Base-by-base conservation (phyloP, 2,113 vertebrate species). In the Galeopterus variegatus region DNA sequence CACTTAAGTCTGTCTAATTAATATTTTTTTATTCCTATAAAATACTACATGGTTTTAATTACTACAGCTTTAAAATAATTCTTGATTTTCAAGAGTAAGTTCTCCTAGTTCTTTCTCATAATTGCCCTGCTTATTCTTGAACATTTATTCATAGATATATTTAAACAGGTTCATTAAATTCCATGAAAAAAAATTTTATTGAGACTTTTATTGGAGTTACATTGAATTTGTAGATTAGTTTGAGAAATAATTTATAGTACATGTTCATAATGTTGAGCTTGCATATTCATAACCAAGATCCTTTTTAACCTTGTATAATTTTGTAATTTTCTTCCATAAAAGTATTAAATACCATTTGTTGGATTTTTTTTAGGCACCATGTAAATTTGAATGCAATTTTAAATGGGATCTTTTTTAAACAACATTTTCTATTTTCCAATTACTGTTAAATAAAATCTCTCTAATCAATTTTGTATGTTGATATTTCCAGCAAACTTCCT, bases 351-450 rank as follows among this genome's bases (percentile, higher is more conserved):
- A 88, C 5, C 48, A 80, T 84, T 83, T 90, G 93, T 84, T 96
- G 60, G 41, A 73, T 82, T 45, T 9, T 24, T n/a, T 69, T 45
- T 31, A 62, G 7, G 2, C 31, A 80, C 8, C 19, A 79, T 48
- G 14, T 70, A 90, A 83, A 90, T 95, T 92, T 93, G 31, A 94
- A 88, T 41, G 28, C 2, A 76, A 28, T 92, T 48, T 1, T 48
- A 8, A 97, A 85, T 72, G 24, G 8, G 56, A 79, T 77, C 11
- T 60, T 87, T 81, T 64, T 54, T 21, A 73, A 90, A 87, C n/a
- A n/a, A n/a, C 56, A 23, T 67, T 89, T 97, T 80, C 62, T 94
- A 58, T 65, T 88, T 95, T 94, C 52, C 45, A 94, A 76, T 90
- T 93, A 85, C 33, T 81, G 3, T 73, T 93, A 85, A 90, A 90